Base-by-base conservation (phyloP, 2,113 vertebrate species). In the Acrocephalus arundinaceus region DNA sequence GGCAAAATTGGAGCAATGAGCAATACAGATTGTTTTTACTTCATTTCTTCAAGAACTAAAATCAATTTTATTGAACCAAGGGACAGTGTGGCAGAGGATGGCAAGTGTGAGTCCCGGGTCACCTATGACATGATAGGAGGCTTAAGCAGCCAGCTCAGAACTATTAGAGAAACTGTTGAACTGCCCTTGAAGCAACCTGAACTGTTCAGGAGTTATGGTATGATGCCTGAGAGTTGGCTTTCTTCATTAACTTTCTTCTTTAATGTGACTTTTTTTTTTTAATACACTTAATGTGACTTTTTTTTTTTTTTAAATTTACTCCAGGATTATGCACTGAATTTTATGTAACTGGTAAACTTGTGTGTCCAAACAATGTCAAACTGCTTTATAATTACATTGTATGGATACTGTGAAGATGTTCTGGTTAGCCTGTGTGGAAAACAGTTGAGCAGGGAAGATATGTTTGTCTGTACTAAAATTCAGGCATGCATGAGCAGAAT, bases 121-220 rank as follows among this genome's bases (percentile, higher is more conserved):
- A 99, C 98, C 6, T 99, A 99, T 35, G 98, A 98, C 89, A 98
- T 98, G 98, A 99, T 99, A 73, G 99, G 99, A 46, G 99, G 99
- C 25, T 98, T 99, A 66, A 96, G 85, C 61, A 98, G 94, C 91
- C 99, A 99, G 93, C 90, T 99, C 93, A 98, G 97, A 73, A 97
- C 96, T 75, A 99, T 99, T 95, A 98, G 98, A 97, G 99, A 99
- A 97, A 98, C 98, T 11, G 97, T 99, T 46, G 99, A 99, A 96
- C 97, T 99, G 83, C 99, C 99, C 33, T 95, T 99, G 89, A 99
- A 98, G 96, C 98, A 98, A 62, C 98, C 99, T 2, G 98, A 99
- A 79, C 97, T 99, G 52, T 99, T 99, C 96, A 98, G 96, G 86
- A 98, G 74, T 90, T 99, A 99, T 1, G 99, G 99, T 99, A 98